These are phyloP conservation scores for Percina caprodes DNA, from an alignment of 2,113 vertebrate genomes.

Conservation along the genomic window DNA sequence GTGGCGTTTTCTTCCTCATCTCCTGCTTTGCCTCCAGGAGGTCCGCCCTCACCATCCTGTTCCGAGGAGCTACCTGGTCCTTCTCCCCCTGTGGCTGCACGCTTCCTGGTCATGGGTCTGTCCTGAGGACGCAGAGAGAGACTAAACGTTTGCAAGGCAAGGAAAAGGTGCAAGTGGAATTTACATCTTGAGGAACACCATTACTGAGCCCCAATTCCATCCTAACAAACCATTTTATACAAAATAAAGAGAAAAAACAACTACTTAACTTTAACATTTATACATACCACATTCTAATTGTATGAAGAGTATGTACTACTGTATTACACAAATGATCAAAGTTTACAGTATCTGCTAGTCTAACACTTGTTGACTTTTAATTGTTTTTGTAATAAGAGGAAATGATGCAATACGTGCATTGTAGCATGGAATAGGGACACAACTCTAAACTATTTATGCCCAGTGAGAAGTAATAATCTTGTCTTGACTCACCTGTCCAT, in stretches of 20 bases:
- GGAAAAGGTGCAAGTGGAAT: background rate
- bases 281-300: background rate
- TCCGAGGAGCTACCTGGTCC: constrained; percentile 81
- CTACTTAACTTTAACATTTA: background rate
- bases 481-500: constrained; percentile 69
- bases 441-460: background rate
- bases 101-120: constrained; percentile 80
- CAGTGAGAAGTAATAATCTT: too few species aligned
- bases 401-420: background rate
- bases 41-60: constrained; percentile 71
- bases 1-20: constrained; percentile 79
- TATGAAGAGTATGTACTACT: background rate
- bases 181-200: background rate
- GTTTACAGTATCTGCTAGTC: background rate
- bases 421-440: background rate
- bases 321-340: background rate
- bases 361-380: background rate
- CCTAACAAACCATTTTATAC: background rate
- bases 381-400: background rate
- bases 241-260: background rate
- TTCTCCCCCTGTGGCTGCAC: constrained; percentile 71
- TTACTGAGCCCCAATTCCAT: background rate
- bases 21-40: constrained; percentile 41
- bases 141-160: background rate
- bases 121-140: constrained; percentile 53